These are phyloP conservation scores for Synanthedon myopaeformis DNA, from an alignment of 2,888 invertebrate genomes.

Conservation along the genomic window DNA sequence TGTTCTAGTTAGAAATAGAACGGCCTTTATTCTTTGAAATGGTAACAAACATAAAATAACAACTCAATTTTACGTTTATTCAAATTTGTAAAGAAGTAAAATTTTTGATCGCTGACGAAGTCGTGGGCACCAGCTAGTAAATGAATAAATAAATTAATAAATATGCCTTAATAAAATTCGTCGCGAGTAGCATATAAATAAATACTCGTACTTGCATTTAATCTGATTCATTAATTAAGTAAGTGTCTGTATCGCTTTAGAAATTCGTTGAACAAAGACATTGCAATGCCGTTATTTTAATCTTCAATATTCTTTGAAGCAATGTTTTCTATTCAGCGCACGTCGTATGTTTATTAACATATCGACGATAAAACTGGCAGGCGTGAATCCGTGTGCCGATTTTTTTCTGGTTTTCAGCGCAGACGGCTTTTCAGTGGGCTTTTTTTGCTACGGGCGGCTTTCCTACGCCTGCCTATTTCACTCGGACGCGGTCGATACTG, in stretches of 20 bases:
- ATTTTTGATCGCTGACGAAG: too few species aligned
- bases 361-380: conserved; percentile 51
- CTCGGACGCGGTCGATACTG: conserved; percentile 14
- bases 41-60: too few species aligned
- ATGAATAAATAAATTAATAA: too few species aligned
- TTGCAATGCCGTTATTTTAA: not conserved
- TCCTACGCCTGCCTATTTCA: conserved; percentile 22
- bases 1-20: too few species aligned
- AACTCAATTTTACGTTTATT: too few species aligned
- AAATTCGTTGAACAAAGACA: not conserved
- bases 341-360: conserved; percentile 62
- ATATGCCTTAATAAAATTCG: too few species aligned
- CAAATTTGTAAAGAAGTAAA: too few species aligned
- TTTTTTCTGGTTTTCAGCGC: conserved; percentile 46
- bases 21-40: too few species aligned
- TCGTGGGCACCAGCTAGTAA: too few species aligned
- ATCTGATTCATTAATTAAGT: too few species aligned
- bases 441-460: conserved; percentile 29
- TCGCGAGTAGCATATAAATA: too few species aligned
- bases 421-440: conserved; percentile 38
- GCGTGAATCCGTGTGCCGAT: conserved; percentile 42
- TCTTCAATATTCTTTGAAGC: conserved; percentile 6
- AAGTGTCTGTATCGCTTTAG: not conserved
- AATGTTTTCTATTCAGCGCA: conserved; percentile 48
- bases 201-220: too few species aligned